These are phyloP conservation scores for Scarus forsteni DNA, from an alignment of 2,797 vertebrate genomes.

Conservation along the genomic window DNA sequence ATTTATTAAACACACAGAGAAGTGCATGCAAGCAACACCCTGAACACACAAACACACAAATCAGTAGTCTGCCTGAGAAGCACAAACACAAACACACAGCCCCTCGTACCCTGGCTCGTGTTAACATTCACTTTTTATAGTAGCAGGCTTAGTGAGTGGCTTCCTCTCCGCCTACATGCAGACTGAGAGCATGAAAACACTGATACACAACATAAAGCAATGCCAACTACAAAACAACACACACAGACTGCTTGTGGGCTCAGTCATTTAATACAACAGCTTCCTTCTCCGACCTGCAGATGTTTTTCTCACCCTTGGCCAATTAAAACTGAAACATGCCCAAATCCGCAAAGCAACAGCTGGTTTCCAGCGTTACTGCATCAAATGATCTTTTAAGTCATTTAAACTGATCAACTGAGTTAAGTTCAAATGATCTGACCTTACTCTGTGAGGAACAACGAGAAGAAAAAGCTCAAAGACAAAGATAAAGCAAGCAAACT, in stretches of 20 bases:
- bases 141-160: slow-evolving; percentile 28
- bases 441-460: background rate
- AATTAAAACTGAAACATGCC: background rate
- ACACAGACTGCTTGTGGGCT: slow-evolving; percentile 4
- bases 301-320: background rate
- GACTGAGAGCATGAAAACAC: slow-evolving; percentile 18
- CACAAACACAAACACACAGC: slow-evolving; percentile 38
- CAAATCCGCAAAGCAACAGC: background rate
- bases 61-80: slow-evolving; percentile 42
- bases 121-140: slow-evolving; percentile 53
- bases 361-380: background rate
- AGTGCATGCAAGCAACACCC: slow-evolving; percentile 48
- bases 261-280: background rate
- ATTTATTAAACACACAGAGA: slow-evolving; percentile 76
- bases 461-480: background rate
- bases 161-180: slow-evolving; percentile 59
- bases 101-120: slow-evolving; percentile 48
- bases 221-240: background rate
- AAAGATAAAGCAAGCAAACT: background rate
- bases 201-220: slow-evolving; percentile 1
- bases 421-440: background rate
- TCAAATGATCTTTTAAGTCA: background rate
- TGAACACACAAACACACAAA: slow-evolving; percentile 57
- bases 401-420: background rate
- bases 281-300: slow-evolving; percentile 1